These are phyloP conservation scores for Geophilus truncorum DNA, from an alignment of 2,888 invertebrate genomes.

Conservation along the genomic window DNA sequence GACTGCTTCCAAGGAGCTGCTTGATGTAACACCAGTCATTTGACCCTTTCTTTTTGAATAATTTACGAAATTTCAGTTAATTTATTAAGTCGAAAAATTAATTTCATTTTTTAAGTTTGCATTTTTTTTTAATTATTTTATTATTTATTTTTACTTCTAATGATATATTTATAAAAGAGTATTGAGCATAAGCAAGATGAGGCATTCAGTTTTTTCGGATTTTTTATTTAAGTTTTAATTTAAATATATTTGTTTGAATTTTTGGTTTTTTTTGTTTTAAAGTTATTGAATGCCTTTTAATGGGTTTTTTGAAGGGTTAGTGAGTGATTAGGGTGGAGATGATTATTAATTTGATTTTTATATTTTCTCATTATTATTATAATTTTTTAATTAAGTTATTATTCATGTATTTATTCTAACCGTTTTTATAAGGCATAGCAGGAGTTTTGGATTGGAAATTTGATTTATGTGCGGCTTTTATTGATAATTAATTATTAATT, in stretches of 20 bases:
- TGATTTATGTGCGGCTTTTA: background rate
- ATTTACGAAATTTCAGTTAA: conserved; percentile 13
- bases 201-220: background rate
- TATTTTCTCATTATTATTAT: background rate
- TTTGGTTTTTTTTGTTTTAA: background rate
- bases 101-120: background rate
- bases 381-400: background rate
- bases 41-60: conserved; percentile 20
- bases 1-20: conserved; percentile 34
- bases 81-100: background rate
- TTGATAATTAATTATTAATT: background rate
- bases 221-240: background rate
- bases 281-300: background rate
- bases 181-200: no score
- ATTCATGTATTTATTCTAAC: background rate
- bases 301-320: background rate
- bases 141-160: background rate
- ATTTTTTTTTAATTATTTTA: background rate
- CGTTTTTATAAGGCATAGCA: background rate
- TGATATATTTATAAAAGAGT: no score
- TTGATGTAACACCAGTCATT: conserved; percentile 36
- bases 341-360: background rate
- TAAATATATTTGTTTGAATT: background rate
- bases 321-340: background rate
- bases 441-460: background rate